Evolutionary conservation across 92 coral and sea anemone genomes (phyloP), one percentile per base, ranked within the genome.

Genomic region (Parazoanthus swiftii): DNA sequence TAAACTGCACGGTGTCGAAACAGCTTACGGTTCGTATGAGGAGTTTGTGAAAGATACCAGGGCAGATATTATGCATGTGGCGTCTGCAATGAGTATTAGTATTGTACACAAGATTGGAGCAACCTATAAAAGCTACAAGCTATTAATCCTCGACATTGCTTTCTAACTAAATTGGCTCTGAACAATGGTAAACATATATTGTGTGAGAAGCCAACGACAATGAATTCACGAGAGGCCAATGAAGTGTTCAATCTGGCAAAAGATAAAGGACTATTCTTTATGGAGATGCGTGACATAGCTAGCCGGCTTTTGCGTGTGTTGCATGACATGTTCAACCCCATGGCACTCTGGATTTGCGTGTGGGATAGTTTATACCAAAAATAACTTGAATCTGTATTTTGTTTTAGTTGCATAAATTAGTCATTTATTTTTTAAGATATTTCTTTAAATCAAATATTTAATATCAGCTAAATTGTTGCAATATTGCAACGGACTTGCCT

Each of bases 101-200:
- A 29, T 29, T 29, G 33, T 29, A 29, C 33, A 29, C 33, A 29
- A 29, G 33, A 29, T 29, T 29, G 33, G 33, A 29, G 33, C 33
- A 29, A 29, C 33, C 33, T 29, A 29, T 29, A 29, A 29, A 29
- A 29, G 33, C 33, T 29, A 29, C 33, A 29, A 29, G 33, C 33
- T 0, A 87, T 90, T 56, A 91, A 94, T 51, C 85, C 91, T 1
- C 72, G 91, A 14, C 99, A 97, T 86, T 92, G 89, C 59, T 50
- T 85, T 26, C 93, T 93, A 15, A 80, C 94, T 82, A 90, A 92
- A 73, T 91, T 97, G 84, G 99, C 99, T 26, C 92, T 97, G 77
- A 92, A 92, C 77, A 89, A 94, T 78, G 99, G 99, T 14, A 97
- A 97, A 86, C 99, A 97, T 73, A 98, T 97, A 21, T 83, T 97